These are phyloP conservation scores for Hafferia zeledoni DNA, from an alignment of 2,797 vertebrate genomes.

Conservation along the genomic window DNA sequence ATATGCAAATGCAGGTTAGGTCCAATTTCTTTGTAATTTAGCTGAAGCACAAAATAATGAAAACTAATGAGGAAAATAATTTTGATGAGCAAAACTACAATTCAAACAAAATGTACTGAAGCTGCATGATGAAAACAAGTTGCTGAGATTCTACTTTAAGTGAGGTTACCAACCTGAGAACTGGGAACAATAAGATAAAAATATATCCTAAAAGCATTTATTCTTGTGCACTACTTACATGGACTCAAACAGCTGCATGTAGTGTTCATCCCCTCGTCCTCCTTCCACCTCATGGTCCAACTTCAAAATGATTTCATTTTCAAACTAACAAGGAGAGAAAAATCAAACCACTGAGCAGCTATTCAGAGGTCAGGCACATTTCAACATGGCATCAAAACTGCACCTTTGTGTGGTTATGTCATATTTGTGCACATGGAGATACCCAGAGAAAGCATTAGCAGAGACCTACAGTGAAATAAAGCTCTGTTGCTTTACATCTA, in stretches of 20 bases:
- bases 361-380: not conserved
- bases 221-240: constrained; percentile 80
- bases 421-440: not conserved
- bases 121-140: not conserved
- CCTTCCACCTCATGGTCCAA: constrained; percentile 98
- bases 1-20: not conserved
- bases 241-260: constrained; percentile 92
- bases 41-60: not conserved
- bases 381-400: not conserved
- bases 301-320: constrained; percentile 98
- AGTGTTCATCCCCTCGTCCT: constrained; percentile 93
- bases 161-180: not conserved
- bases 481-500: not conserved
- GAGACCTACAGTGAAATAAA: not conserved
- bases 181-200: not conserved
- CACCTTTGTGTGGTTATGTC: not conserved
- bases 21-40: not conserved
- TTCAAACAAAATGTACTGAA: not conserved
- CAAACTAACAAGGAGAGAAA: constrained; percentile 82
- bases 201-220: not conserved
- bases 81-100: not conserved
- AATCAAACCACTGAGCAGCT: not conserved
- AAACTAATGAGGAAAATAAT: not conserved
- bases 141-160: not conserved
- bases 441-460: not conserved